phyloP scores from a whole-genome alignment of 2,797 vertebrate species.

The Halcyon smyrnensis region DNA sequence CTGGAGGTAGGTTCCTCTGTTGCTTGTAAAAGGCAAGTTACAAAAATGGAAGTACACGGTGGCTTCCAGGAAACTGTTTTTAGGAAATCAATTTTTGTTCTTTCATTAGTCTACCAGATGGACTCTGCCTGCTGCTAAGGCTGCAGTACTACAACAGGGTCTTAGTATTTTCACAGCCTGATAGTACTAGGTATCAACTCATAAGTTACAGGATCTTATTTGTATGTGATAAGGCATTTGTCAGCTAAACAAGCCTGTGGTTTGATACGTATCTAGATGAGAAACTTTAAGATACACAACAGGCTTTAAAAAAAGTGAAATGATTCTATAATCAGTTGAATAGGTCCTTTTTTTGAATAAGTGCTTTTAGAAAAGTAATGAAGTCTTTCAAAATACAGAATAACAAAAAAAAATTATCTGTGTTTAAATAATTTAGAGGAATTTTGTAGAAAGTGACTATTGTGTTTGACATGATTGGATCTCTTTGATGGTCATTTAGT shows the following conservation, averaged over 20 bases:
- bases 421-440: background rate
- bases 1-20: background rate
- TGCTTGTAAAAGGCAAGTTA: background rate
- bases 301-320: background rate
- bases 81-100: background rate
- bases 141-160: background rate
- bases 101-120: background rate
- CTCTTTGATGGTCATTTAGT: background rate
- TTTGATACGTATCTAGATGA: background rate
- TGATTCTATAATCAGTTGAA: background rate
- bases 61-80: background rate
- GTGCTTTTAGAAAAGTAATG: background rate
- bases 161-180: background rate
- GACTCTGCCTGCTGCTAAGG: background rate
- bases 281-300: background rate
- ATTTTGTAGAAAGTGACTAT: background rate
- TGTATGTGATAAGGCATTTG: background rate
- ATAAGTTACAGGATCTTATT: background rate
- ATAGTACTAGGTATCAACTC: background rate
- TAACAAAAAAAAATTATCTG: background rate
- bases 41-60: background rate
- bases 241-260: background rate
- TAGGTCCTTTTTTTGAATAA: background rate
- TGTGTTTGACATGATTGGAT: background rate
- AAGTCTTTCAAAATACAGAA: background rate